These are phyloP conservation scores for Drosophila bifasciata DNA, from an alignment of 1,140 invertebrate genomes.

Conservation along the genomic window DNA sequence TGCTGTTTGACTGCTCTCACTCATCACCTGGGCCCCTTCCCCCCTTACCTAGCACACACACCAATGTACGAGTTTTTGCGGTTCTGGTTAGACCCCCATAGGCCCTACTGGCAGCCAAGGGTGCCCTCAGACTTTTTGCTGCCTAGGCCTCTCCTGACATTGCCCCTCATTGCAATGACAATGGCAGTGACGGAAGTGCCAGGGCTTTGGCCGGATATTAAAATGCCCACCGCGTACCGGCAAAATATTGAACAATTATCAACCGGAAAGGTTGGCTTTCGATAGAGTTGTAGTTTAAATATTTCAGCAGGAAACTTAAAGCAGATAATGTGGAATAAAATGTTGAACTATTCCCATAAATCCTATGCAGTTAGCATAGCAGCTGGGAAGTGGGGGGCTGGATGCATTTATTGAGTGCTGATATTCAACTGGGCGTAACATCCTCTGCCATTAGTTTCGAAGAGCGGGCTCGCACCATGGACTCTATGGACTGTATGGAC, in stretches of 20 bases:
- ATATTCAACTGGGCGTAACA: conserved; percentile 71
- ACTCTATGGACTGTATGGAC: too few species aligned
- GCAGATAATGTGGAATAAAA: not conserved
- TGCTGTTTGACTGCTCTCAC: conserved; percentile 73
- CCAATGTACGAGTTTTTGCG: conserved; percentile 57
- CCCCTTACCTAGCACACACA: too few species aligned
- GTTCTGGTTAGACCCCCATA: conserved; percentile 27
- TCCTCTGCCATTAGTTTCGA: conserved; percentile 64
- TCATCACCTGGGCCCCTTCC: conserved; percentile 36
- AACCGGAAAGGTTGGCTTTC: conserved; percentile 1
- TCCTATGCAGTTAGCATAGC: not conserved
- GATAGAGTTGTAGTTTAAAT: not conserved
- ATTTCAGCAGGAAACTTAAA: conserved; percentile 1
- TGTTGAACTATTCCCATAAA: too few species aligned
- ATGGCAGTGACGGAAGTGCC: conserved; percentile 52
- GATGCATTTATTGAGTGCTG: conserved; percentile 39
- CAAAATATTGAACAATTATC: conserved; percentile 70
- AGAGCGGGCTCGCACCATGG: conserved; percentile 58
- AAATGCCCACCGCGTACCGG: conserved; percentile 56
- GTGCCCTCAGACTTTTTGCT: conserved; percentile 43
- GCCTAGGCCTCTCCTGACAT: conserved; percentile 65
- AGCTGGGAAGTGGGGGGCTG: conserved; percentile 6
- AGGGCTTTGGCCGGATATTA: conserved; percentile 62
- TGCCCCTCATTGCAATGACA: conserved; percentile 73
- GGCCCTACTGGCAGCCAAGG: conserved; percentile 32